Evolutionary conservation across 1,140 invertebrate species (phyloP).

Genomic region (Limonius californicus): DNA sequence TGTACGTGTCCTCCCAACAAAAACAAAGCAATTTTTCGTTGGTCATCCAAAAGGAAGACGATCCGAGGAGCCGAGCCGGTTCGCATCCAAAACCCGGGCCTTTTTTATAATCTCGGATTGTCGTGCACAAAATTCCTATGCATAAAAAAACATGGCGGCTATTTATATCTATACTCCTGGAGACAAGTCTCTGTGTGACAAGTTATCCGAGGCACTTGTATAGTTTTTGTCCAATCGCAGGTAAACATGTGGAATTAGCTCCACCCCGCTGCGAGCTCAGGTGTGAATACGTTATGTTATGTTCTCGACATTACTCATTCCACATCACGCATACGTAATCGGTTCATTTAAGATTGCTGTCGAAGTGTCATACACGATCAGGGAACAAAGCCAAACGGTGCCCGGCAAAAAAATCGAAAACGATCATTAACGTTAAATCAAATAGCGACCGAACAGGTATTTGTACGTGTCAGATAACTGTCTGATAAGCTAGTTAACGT

Average conservation of each 20-base stretch:
- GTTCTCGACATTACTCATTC: constrained; percentile 9
- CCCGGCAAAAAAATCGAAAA: background rate
- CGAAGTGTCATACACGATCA: background rate
- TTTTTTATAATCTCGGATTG: background rate
- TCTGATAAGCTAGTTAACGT: no score
- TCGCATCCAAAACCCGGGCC: no score
- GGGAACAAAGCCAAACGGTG: background rate
- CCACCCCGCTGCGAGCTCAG: constrained; percentile 14
- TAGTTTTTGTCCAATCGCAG: constrained; percentile 15
- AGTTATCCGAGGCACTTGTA: constrained; percentile 3
- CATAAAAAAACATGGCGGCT: constrained; percentile 11
- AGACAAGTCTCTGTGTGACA: constrained; percentile 10
- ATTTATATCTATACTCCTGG: background rate
- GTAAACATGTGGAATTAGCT: constrained; percentile 12
- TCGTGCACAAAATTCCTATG: constrained; percentile 11
- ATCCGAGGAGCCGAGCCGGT: no score
- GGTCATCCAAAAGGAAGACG: no score
- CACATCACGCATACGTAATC: background rate
- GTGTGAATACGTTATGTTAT: constrained; percentile 10
- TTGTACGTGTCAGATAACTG: no score
- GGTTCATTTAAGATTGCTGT: background rate
- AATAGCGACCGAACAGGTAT: no score
- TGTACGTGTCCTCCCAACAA: no score
- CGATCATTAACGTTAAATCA: background rate
- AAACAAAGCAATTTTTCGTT: no score